A percentile compares a stretch with the other conserved stretches of the same genome.
Evolutionary conservation across 1,140 invertebrate species (phyloP).

Genomic region (Drusus annulatus): DNA sequence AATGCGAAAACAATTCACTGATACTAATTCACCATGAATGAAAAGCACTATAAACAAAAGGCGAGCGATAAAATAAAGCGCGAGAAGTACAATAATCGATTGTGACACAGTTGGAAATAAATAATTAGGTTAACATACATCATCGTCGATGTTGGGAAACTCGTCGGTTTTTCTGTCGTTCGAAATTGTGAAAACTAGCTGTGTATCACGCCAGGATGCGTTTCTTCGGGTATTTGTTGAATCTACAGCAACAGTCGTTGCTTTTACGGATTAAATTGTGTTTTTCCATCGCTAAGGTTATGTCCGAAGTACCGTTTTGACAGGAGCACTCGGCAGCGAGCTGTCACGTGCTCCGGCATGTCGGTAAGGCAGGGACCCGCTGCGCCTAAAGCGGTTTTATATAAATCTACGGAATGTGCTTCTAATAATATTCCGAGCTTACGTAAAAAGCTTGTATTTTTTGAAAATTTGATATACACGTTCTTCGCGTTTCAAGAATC

Average conservation of each 20-base stretch:
- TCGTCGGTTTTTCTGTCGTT: conserved; percentile 44
- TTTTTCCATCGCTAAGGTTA: conserved; percentile 50
- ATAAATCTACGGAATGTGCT: conserved; percentile 27
- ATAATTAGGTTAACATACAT: conserved; percentile 47
- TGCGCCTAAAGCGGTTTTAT: too few relatives aligned
- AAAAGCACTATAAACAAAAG: conserved; percentile 1
- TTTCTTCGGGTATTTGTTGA: conserved; percentile 28
- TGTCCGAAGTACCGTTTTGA: conserved; percentile 44
- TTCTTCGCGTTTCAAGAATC: neutral
- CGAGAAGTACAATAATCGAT: conserved; percentile 30
- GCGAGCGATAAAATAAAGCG: neutral
- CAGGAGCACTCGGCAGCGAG: conserved; percentile 39
- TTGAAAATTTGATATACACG: neutral
- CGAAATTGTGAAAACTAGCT: conserved; percentile 45
- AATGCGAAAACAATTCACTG: conserved; percentile 18
- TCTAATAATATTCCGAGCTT: conserved; percentile 51
- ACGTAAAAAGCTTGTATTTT: conserved; percentile 39
- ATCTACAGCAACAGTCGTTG: conserved; percentile 36
- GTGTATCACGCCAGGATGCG: conserved; percentile 43
- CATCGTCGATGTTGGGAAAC: conserved; percentile 42
- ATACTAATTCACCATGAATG: neutral
- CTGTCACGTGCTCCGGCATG: conserved; percentile 42
- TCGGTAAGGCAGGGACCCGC: conserved; percentile 42
- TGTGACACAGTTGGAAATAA: conserved; percentile 29
- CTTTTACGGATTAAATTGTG: conserved; percentile 40